Percentiles rank a stretch among this genome's conserved stretches.
Conservation (phyloP, 1,140 invertebrate species). For the Calycopis cecrops region DNA sequence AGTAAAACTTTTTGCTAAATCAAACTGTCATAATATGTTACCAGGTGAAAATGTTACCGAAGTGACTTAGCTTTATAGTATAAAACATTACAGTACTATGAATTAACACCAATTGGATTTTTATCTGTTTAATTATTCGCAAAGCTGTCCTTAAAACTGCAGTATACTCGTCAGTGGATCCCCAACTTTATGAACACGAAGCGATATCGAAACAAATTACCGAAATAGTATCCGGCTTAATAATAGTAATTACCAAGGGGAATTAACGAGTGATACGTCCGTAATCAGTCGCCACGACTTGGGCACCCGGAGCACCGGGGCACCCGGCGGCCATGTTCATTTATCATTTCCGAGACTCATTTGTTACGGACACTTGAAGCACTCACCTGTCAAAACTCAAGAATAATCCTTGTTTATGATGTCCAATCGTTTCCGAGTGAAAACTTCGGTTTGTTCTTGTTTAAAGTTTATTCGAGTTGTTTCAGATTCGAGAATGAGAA, state of each 20-base stretch:
- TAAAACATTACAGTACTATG: too few species aligned
- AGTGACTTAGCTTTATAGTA: too few species aligned
- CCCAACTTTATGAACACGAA: too few species aligned
- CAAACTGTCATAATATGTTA: too few species aligned
- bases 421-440: slow-evolving; percentile 18
- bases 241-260: slow-evolving; percentile 1
- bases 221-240: neutral
- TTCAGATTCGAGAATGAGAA: neutral
- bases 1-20: too few species aligned
- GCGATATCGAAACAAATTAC: too few species aligned
- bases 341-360: slow-evolving; percentile 21
- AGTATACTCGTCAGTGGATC: too few species aligned
- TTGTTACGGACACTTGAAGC: slow-evolving; percentile 19
- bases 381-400: slow-evolving; percentile 28
- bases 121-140: too few species aligned
- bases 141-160: too few species aligned
- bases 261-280: slow-evolving; percentile 6
- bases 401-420: slow-evolving; percentile 23
- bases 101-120: too few species aligned
- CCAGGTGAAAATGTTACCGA: too few species aligned
- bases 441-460: slow-evolving; percentile 7
- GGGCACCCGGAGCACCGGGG: slow-evolving; percentile 7
- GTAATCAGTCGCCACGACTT: slow-evolving; percentile 24
- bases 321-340: slow-evolving; percentile 16
- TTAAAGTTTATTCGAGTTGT: neutral